Conservation (phyloP, 1,140 invertebrate species). For the Lineus longissimus region DNA sequence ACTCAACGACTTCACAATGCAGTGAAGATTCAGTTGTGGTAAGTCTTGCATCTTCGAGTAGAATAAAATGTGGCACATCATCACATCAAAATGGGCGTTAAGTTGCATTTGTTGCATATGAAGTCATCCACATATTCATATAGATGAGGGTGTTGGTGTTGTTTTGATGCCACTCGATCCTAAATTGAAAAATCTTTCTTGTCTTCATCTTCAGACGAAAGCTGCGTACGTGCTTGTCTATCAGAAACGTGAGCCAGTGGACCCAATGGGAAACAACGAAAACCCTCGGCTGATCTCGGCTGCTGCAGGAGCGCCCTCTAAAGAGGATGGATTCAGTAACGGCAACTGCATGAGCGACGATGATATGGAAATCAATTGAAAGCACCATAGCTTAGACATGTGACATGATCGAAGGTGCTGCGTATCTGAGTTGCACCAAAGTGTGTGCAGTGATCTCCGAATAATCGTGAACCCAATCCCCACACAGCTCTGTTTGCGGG, state of each 20-base stretch:
- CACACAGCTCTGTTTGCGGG: too few relatives aligned
- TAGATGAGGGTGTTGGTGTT: not conserved
- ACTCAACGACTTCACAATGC: constrained; percentile 54
- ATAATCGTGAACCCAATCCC: too few relatives aligned
- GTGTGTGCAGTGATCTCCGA: too few relatives aligned
- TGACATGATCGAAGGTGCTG: not conserved
- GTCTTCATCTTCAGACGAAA: constrained; percentile 50
- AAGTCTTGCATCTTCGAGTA: constrained; percentile 17
- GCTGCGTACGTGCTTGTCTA: constrained; percentile 59
- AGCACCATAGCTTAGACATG: not conserved
- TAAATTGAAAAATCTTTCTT: not conserved
- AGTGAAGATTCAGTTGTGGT: constrained; percentile 44
- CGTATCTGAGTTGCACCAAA: too few relatives aligned
- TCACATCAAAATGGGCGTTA: not conserved
- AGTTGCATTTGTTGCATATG: not conserved
- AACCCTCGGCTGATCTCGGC: constrained; percentile 17
- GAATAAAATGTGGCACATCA: not conserved
- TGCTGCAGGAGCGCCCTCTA: constrained; percentile 21
- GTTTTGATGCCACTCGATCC: not conserved
- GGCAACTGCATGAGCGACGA: constrained; percentile 16
- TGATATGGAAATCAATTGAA: constrained; percentile 22
- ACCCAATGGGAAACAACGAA: not conserved
- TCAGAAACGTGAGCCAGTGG: constrained; percentile 36
- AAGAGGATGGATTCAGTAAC: not conserved
- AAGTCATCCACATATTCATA: not conserved